phyloP scores from a whole-genome alignment of 2,888 invertebrate genomes.

The Helleia helle region DNA sequence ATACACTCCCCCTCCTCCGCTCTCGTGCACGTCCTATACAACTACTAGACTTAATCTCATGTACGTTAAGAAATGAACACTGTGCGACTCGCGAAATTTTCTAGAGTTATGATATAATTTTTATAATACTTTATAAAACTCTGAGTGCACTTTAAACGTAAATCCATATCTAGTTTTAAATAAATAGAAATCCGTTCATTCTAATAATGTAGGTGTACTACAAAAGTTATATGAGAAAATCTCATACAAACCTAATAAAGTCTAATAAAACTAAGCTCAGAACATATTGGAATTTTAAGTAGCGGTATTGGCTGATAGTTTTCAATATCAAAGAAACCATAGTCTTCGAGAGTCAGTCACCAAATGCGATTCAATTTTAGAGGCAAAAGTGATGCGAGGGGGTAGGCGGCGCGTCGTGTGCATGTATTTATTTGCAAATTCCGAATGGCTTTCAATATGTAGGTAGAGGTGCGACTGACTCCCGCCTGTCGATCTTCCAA shows the following conservation, averaged over 20 bases:
- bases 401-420: conserved; percentile 46
- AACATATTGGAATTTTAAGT: conserved; percentile 21
- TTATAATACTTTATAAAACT: not conserved
- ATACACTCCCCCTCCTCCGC: conserved; percentile 58
- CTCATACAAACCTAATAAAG: conserved; percentile 3
- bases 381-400: conserved; percentile 46
- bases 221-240: not conserved
- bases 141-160: not conserved
- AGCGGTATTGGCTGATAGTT: conserved; percentile 16
- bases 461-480: conserved; percentile 62
- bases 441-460: conserved; percentile 70
- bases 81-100: not conserved
- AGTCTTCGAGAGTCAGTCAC: conserved; percentile 39
- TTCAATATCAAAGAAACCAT: conserved; percentile 40
- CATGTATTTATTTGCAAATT: conserved; percentile 71
- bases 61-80: conserved; percentile 48
- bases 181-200: not conserved
- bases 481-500: conserved; percentile 68
- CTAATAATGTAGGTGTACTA: not conserved
- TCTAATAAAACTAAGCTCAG: conserved; percentile 9
- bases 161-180: not conserved
- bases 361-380: conserved; percentile 66
- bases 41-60: conserved; percentile 66
- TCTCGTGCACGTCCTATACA: conserved; percentile 30
- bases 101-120: not conserved